Evolutionary conservation across 2,888 invertebrate species (phyloP), one percentile per base, ranked within the genome.

Genomic region (Osmoderma eremita): DNA sequence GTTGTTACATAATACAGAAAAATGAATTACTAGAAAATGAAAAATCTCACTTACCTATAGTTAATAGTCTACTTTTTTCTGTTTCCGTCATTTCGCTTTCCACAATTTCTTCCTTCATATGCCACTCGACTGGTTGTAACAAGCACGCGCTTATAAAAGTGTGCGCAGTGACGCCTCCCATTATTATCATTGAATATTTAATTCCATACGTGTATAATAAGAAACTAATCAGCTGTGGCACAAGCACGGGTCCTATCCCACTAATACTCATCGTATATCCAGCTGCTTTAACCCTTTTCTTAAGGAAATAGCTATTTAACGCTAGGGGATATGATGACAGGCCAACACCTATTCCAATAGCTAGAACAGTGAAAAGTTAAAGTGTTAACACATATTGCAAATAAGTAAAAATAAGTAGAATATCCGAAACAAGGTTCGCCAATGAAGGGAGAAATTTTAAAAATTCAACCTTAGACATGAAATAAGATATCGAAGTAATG

Each of bases 71-170:
- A 15, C 62, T 22, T 22, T 61, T 53, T 24, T 51, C 62, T 41
- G 48, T 62, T 54, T 62, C 50, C 8, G 22, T 63, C 49, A 54
- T 54, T 49, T 61, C 54, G 17, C 69, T 67, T 17, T 64, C 70
- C 58, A 58, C 70, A 20, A 64, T 65, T 53, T 69, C 61, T 67
- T 71, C 69, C 67, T 74, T 75, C 78, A 86, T 80, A 78, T 90
- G 89, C 90, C 90, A 89, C 79, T 88, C 87, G 1, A 88, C 84
- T 10, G 91, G 91, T 74, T 90, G 88, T 50, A 90, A 82, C 67
- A 91, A 79, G 67, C 85, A 78, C 0, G 88, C 86, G 12, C 86
- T 88, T 68, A 86, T 78, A 2, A 89, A 77, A 0, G 88, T 86
- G 78, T 91, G 87, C 0, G 89, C 81, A 58, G 88, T 85, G 53